These are phyloP conservation scores for Zaprionus africanus DNA, from an alignment of 1,140 invertebrate species.

Conservation along the genomic window DNA sequence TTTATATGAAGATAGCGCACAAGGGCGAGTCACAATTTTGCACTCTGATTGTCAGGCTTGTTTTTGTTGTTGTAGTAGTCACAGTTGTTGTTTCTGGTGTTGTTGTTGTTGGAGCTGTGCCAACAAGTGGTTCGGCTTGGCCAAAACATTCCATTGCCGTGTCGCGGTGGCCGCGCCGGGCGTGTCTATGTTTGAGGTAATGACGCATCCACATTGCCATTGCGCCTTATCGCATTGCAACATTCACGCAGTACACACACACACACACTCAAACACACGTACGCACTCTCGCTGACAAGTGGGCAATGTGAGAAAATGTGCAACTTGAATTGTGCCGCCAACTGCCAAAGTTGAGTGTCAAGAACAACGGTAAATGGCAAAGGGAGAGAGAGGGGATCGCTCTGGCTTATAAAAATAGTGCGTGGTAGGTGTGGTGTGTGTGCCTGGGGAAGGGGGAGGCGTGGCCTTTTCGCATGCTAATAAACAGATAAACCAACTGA, in stretches of 20 bases:
- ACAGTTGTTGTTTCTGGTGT: constrained; percentile 31
- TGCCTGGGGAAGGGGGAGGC: not conserved
- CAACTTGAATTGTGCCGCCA: constrained; percentile 51
- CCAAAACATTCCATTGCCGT: constrained; percentile 56
- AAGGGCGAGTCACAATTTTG: constrained; percentile 43
- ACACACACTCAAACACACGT: constrained; percentile 3
- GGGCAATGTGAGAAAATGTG: constrained; percentile 38
- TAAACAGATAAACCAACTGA: constrained; percentile 20
- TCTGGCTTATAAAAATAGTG: not conserved
- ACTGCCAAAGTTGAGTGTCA: constrained; percentile 41
- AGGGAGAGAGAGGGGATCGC: not conserved
- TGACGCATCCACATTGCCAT: constrained; percentile 36
- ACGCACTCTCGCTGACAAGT: constrained; percentile 14
- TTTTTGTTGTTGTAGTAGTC: constrained; percentile 21
- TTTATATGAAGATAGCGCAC: constrained; percentile 25
- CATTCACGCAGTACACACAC: constrained; percentile 21
- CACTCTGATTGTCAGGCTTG: constrained; percentile 29
- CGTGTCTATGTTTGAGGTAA: constrained; percentile 41
- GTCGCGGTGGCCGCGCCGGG: constrained; percentile 24
- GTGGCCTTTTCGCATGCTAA: constrained; percentile 18
- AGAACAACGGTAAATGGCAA: constrained; percentile 26
- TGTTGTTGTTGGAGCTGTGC: constrained; percentile 62
- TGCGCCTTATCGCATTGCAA: constrained; percentile 38
- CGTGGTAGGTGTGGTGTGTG: not conserved
- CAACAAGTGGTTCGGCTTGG: constrained; percentile 75